phyloP scores from a whole-genome alignment of 2,888 invertebrate genomes.

The Caenorhabditis auriculariae region DNA sequence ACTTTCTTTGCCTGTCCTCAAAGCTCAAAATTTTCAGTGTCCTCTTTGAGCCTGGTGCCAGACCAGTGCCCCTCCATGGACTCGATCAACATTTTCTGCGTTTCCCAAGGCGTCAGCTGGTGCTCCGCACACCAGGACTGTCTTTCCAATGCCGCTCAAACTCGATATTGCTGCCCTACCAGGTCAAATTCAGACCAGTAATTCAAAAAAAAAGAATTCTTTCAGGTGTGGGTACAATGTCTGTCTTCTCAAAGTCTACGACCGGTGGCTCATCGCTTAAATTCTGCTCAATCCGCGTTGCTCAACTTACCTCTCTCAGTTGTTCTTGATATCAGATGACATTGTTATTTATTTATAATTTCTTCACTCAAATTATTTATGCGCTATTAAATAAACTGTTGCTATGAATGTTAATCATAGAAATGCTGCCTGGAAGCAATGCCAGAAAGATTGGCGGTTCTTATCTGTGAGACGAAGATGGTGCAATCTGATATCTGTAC shows the following conservation, averaged over 20 bases:
- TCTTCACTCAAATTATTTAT: too few relatives aligned
- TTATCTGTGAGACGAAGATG: too few relatives aligned
- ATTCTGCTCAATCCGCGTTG: too few relatives aligned
- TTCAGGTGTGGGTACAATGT: conserved; percentile 29
- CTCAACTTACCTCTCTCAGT: too few relatives aligned
- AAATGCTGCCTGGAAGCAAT: too few relatives aligned
- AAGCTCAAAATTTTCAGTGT: conserved; percentile 1
- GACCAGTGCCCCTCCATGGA: conserved; percentile 6
- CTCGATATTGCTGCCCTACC: conserved; percentile 5
- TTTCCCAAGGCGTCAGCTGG: conserved; percentile 7
- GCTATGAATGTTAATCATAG: too few relatives aligned
- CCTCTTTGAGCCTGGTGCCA: conserved; percentile 1
- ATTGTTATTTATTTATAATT: too few relatives aligned
- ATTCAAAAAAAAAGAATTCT: neutral
- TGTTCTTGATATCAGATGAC: too few relatives aligned
- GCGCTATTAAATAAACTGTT: too few relatives aligned
- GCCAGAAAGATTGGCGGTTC: too few relatives aligned
- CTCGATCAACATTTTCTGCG: neutral
- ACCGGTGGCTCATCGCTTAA: conserved; percentile 23
- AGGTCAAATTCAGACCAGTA: neutral
- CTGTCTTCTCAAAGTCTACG: conserved; percentile 12
- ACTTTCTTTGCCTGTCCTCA: too few relatives aligned
- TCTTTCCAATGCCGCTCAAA: conserved; percentile 1
- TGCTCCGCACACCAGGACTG: neutral
- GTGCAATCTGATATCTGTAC: too few relatives aligned